Conservation (phyloP, 1,140 invertebrate species). For the Ephestia elutella region DNA sequence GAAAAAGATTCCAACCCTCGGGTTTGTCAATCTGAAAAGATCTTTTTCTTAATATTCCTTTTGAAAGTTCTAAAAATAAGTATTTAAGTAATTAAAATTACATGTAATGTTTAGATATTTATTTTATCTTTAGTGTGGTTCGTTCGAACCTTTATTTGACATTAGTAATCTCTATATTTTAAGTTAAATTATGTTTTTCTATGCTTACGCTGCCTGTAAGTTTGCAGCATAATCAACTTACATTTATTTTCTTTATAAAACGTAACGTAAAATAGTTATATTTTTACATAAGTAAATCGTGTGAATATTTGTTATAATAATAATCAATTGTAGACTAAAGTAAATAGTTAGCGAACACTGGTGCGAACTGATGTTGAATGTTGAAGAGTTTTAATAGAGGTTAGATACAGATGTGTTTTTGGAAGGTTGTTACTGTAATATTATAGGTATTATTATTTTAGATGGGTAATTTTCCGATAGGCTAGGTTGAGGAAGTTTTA, state of each 20-base stretch:
- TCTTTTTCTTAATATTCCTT: too few species aligned
- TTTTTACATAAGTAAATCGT: slow-evolving; percentile 63
- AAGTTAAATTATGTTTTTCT: slow-evolving; percentile 3
- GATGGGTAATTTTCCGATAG: slow-evolving; percentile 39
- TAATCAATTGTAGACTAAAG: slow-evolving; percentile 46
- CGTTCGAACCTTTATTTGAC: neutral
- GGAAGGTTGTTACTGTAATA: slow-evolving; percentile 63
- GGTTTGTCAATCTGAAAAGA: too few species aligned
- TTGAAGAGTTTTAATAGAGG: slow-evolving; percentile 70
- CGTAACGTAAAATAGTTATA: slow-evolving; percentile 45
- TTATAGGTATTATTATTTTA: slow-evolving; percentile 36
- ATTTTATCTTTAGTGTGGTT: neutral
- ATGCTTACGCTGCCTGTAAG: slow-evolving; percentile 6
- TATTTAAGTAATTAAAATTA: neutral
- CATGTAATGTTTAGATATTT: neutral
- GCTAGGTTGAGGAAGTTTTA: slow-evolving; percentile 25
- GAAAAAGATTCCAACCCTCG: too few species aligned
- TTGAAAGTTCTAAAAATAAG: too few species aligned
- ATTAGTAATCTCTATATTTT: slow-evolving; percentile 10
- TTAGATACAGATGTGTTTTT: slow-evolving; percentile 61
- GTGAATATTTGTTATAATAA: slow-evolving; percentile 44
- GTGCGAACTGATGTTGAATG: slow-evolving; percentile 71
- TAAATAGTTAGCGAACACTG: slow-evolving; percentile 61
- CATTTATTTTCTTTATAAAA: slow-evolving; percentile 9
- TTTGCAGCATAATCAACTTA: slow-evolving; percentile 13